phyloP scores from a whole-genome alignment of 2,797 vertebrate genomes.

The Acanthopagrus latus region DNA sequence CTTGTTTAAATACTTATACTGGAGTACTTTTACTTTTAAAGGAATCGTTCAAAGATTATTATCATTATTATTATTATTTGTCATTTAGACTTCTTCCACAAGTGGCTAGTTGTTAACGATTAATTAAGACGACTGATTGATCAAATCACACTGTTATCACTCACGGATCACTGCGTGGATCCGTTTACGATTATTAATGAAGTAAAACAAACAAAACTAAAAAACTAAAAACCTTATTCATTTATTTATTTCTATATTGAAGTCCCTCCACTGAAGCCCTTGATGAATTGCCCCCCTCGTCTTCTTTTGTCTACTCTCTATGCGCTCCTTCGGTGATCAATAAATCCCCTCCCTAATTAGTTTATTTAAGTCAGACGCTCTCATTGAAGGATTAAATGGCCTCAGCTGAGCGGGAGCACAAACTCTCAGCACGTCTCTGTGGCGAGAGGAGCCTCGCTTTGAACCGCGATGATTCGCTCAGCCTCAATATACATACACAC shows the following conservation, averaged over 20 bases:
- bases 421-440: conserved; percentile 68
- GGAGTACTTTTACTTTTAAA: not conserved
- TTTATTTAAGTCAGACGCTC: conserved; percentile 83
- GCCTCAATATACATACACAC: conserved; percentile 77
- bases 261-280: not conserved
- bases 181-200: not conserved
- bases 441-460: conserved; percentile 65
- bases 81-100: not conserved
- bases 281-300: not conserved
- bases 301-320: conserved; percentile 58
- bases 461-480: conserved; percentile 82
- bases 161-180: not conserved
- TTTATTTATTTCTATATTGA: not conserved
- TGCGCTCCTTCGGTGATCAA: conserved; percentile 63
- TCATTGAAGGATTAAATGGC: conserved; percentile 58
- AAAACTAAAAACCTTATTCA: too few relatives aligned
- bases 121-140: not conserved
- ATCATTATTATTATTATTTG: not conserved
- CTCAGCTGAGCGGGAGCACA: conserved; percentile 52
- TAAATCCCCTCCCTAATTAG: conserved; percentile 77
- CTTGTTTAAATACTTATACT: not conserved
- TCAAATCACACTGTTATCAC: not conserved
- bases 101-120: not conserved
- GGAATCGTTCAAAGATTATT: too few relatives aligned
- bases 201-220: not conserved